These are phyloP conservation scores for Chymomyza fuscimana DNA, from an alignment of 2,888 invertebrate genomes.

Conservation along the genomic window DNA sequence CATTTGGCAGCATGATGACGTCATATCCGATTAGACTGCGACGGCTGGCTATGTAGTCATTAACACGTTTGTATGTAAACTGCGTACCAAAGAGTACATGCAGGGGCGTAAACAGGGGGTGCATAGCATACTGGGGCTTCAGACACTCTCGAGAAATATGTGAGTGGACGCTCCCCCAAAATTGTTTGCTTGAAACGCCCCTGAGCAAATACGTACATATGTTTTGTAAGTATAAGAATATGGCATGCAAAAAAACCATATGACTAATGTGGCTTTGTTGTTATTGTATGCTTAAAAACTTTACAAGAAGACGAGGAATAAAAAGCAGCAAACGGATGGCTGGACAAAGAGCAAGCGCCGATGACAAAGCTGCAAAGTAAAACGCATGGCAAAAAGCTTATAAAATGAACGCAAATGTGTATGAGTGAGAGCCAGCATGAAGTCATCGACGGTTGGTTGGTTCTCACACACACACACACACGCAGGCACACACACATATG, in stretches of 20 bases:
- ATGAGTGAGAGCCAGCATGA: constrained; percentile 48
- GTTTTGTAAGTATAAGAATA: too few relatives aligned
- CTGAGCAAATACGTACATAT: too few relatives aligned
- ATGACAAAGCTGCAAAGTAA: constrained; percentile 41
- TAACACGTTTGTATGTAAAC: constrained; percentile 41
- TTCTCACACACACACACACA: constrained; percentile 28
- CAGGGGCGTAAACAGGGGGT: too few relatives aligned
- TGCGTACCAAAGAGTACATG: too few relatives aligned
- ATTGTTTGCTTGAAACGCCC: too few relatives aligned
- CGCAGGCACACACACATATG: constrained; percentile 40
- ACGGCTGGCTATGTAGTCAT: constrained; percentile 52
- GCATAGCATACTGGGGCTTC: too few relatives aligned
- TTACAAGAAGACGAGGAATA: constrained; percentile 13
- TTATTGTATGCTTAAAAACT: constrained; percentile 43
- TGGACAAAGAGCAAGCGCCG: background rate
- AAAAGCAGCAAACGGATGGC: background rate
- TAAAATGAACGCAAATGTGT: constrained; percentile 3
- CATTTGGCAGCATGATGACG: constrained; percentile 60
- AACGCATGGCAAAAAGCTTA: constrained; percentile 34
- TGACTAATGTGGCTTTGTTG: constrained; percentile 66
- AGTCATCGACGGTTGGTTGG: constrained; percentile 58
- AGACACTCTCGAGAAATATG: too few relatives aligned
- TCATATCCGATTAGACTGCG: constrained; percentile 63
- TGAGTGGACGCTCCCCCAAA: too few relatives aligned
- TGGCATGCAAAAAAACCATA: constrained; percentile 40